Base-by-base conservation (phyloP, 1,140 invertebrate genomes). In the Armadillidium nasatum region DNA sequence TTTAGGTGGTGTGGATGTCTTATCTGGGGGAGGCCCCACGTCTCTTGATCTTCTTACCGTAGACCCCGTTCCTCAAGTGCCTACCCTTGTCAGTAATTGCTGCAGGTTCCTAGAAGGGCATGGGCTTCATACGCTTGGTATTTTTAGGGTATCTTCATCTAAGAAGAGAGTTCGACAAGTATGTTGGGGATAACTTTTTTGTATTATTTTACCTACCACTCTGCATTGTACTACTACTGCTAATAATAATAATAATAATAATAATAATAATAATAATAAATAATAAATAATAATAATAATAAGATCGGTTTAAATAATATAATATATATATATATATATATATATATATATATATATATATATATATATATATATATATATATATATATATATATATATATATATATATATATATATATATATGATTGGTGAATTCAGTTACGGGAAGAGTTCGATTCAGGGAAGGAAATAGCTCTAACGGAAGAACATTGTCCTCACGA, bases 131-230 rank as follows among this genome's bases (percentile, higher is more conserved):
- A 94, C 92, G 15, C 87, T 94, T 10, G 94, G 94, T 0, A 90
- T 96, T 68, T 97, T 97, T 86, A 88, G 94, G 77, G 93, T 97
- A 33, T 93, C 93, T 70, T 91, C 92, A 60, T 95, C 93, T 0
- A 94, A 95, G 84, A 96, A 95, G 84, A 88, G 94, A 84, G 91
- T 95, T 45, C 88, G 94, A 86, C 93, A 96, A 90, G 94, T 95
- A 84, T 85, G 84, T 33, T 33, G 6, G 6, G 33, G 6, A 33
- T 6, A 33, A 33, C 33, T 33, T 33, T 33, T 33, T 1, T 33
- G 2, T 3, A 33, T 33, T 33, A 6, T 33, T 33, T 33, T 33
- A 33, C 6, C 33, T 33, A 33, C 33, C n/a, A n/a, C n/a, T n/a
- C n/a, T n/a, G n/a, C n/a, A n/a, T n/a, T n/a, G n/a, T n/a, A n/a